phyloP scores from a whole-genome alignment of 2,113 vertebrate genomes.

The Gasterosteus nipponicus region DNA sequence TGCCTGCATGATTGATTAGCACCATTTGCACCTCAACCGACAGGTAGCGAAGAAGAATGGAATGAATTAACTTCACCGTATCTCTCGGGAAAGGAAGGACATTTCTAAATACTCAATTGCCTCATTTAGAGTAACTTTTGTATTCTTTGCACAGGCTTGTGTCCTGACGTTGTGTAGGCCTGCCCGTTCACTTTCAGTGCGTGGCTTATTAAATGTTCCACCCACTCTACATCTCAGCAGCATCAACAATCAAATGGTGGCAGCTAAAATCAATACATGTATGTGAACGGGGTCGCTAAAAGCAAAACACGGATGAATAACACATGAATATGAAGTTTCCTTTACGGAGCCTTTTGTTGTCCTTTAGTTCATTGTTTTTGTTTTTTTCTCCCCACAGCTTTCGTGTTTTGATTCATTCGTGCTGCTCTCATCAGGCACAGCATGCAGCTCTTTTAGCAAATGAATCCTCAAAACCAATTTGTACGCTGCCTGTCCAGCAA shows the following conservation, averaged over 20 bases:
- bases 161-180: background rate
- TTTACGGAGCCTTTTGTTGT: background rate
- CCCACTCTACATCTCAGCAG: background rate
- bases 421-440: background rate
- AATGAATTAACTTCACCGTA: constrained; percentile 56
- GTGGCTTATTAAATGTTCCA: background rate
- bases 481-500: background rate
- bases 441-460: background rate
- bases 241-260: background rate
- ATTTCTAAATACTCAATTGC: constrained; percentile 17
- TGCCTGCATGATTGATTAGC: constrained; percentile 68
- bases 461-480: background rate
- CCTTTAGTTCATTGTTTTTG: background rate
- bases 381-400: background rate
- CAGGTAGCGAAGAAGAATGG: constrained; percentile 45
- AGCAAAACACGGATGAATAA: background rate
- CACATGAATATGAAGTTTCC: background rate
- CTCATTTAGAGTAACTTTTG: constrained; percentile 30
- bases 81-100: constrained; percentile 8
- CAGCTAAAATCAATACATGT: background rate
- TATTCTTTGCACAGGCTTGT: background rate
- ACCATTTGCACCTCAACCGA: constrained; percentile 58
- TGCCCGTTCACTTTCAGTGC: background rate
- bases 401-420: background rate
- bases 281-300: background rate